Evolutionary conservation across 2,888 invertebrate species (phyloP).

Genomic region (Sarcophaga rosellei): DNA sequence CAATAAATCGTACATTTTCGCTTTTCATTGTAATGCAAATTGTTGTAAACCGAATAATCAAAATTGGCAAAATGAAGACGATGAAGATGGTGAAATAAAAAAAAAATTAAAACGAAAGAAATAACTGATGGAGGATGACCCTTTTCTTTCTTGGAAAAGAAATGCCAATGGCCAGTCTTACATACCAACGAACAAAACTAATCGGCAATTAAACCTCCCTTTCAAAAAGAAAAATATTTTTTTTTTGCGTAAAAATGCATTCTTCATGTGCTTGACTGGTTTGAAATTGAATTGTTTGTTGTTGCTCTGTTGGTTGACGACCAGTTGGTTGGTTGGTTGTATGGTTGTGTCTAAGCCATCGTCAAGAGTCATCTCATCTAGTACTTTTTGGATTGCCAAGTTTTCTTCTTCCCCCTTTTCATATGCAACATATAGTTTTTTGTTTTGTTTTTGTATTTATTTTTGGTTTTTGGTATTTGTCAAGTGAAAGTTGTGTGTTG

Average conservation of each 20-base stretch:
- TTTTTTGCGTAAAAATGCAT: constrained; percentile 18
- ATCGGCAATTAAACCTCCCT: constrained; percentile 48
- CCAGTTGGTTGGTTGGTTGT: neutral
- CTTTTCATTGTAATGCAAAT: constrained; percentile 64
- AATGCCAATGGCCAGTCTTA: constrained; percentile 58
- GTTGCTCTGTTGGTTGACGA: neutral
- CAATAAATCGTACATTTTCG: constrained; percentile 39
- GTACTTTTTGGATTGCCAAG: constrained; percentile 42
- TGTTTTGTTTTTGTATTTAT: constrained; percentile 16
- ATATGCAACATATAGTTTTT: neutral
- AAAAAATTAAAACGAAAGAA: constrained; percentile 27
- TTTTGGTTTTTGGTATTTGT: constrained; percentile 65
- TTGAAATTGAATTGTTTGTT: neutral
- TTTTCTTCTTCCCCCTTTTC: constrained; percentile 62
- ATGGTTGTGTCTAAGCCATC: constrained; percentile 45
- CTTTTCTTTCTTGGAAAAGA: constrained; percentile 65
- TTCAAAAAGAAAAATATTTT: neutral
- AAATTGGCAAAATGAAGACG: constrained; percentile 25
- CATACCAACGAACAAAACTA: constrained; percentile 12
- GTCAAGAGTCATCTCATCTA: constrained; percentile 57
- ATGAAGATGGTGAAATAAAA: constrained; percentile 11
- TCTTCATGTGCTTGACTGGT: constrained; percentile 14
- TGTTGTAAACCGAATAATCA: constrained; percentile 40
- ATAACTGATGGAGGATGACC: constrained; percentile 55
- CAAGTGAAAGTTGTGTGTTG: constrained; percentile 66